Percentiles rank a stretch among this genome's conserved stretches.
These are phyloP conservation scores for Stegana nigrithorax DNA, from an alignment of 2,888 invertebrate genomes.

Conservation along the genomic window DNA sequence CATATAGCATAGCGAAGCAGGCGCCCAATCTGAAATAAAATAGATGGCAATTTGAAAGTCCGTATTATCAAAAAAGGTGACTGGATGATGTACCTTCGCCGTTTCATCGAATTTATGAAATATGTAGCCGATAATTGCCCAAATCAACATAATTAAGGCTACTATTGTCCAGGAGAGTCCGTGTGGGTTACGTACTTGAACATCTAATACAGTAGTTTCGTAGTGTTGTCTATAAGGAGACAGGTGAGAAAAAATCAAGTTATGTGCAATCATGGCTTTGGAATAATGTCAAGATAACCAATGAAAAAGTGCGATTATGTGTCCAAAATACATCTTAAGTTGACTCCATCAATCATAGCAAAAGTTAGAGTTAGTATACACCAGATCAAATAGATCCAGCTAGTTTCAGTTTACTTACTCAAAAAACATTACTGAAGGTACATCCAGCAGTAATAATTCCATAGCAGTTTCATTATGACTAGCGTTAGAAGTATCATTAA, in stretches of 20 bases:
- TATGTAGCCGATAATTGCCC: conserved; percentile 47
- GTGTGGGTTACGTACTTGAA: not conserved
- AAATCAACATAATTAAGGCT: conserved; percentile 39
- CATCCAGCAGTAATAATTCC: too few species aligned
- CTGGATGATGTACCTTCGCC: conserved; percentile 37
- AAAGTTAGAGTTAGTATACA: too few species aligned
- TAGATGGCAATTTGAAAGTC: not conserved
- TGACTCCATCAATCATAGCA: too few species aligned
- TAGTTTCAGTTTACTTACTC: conserved; percentile 41
- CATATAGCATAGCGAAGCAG: conserved; percentile 48
- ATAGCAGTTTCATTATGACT: too few species aligned
- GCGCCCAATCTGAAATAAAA: conserved; percentile 48
- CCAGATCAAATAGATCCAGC: too few species aligned
- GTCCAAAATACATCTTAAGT: too few species aligned
- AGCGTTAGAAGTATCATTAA: not conserved
- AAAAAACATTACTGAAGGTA: conserved; percentile 54
- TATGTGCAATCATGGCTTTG: too few species aligned
- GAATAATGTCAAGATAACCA: too few species aligned
- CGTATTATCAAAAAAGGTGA: not conserved
- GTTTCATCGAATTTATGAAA: conserved; percentile 47
- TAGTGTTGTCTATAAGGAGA: conserved; percentile 24
- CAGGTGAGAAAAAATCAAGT: not conserved
- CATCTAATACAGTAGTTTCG: fast-evolving
- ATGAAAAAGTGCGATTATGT: not conserved
- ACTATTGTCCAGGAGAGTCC: conserved; percentile 54